Conservation (phyloP, 1,140 invertebrate species). For the Eulimnadia texana region DNA sequence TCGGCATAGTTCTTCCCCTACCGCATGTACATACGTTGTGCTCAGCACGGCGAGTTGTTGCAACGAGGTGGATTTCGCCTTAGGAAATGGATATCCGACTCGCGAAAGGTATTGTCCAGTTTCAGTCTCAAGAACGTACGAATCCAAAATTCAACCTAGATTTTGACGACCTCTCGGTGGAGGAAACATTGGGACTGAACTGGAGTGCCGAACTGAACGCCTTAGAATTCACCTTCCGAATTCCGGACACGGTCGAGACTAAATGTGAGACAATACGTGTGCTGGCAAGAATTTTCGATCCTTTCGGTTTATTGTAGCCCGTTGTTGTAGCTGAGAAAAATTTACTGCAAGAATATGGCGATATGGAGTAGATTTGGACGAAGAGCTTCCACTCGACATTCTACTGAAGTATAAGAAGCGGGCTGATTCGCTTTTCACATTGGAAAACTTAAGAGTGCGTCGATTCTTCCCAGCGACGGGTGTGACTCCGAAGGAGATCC, state of each 20-base stretch:
- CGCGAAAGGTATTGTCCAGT: neutral
- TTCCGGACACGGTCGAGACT: neutral
- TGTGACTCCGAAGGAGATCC: neutral
- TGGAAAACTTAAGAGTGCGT: slow-evolving; percentile 6
- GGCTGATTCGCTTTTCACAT: neutral
- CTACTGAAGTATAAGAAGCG: slow-evolving; percentile 17
- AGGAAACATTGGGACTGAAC: slow-evolving; percentile 4
- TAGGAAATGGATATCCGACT: slow-evolving; percentile 15
- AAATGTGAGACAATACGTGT: slow-evolving; percentile 5
- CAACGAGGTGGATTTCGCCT: slow-evolving; percentile 16
- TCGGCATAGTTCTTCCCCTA: slow-evolving; percentile 21
- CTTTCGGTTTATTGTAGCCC: slow-evolving; percentile 1
- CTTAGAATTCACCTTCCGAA: neutral
- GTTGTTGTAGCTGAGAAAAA: neutral
- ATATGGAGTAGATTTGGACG: slow-evolving; percentile 18
- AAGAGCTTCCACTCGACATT: slow-evolving; percentile 9
- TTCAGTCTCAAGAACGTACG: neutral
- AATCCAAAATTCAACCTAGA: neutral
- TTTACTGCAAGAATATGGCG: slow-evolving; percentile 19
- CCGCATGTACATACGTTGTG: slow-evolving; percentile 16
- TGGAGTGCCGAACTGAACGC: slow-evolving; percentile 2
- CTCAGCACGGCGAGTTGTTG: slow-evolving; percentile 15
- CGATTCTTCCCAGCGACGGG: slow-evolving; percentile 1
- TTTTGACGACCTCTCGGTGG: slow-evolving; percentile 24
- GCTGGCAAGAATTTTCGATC: neutral